Evolutionary conservation across 2,888 invertebrate species (phyloP).

Genomic region (Lasioglossum vierecki): DNA sequence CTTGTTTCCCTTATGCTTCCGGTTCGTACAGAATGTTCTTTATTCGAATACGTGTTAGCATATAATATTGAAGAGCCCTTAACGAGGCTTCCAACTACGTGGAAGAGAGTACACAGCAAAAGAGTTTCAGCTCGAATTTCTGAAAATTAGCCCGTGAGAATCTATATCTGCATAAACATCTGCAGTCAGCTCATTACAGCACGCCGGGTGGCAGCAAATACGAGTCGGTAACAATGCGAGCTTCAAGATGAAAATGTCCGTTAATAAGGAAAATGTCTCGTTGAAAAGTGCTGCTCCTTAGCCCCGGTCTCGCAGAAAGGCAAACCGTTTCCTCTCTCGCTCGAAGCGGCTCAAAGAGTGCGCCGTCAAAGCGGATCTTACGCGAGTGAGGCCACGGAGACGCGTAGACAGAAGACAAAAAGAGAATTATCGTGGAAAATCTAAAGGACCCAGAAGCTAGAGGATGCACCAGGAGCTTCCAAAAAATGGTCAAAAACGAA

Average conservation of each 20-base stretch:
- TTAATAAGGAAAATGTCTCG: neutral
- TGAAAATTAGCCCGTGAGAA: neutral
- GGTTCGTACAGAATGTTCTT: neutral
- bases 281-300: conserved; percentile 1
- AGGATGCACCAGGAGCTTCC: neutral
- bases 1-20: neutral
- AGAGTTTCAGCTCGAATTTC: neutral
- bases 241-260: conserved; percentile 11
- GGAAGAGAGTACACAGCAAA: too few species aligned
- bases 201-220: conserved; percentile 1
- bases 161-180: conserved; percentile 5
- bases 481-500: neutral
- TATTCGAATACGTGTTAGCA: neutral
- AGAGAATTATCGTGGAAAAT: neutral
- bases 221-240: conserved; percentile 2
- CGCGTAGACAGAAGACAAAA: conserved; percentile 1
- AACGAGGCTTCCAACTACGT: neutral
- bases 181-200: conserved; percentile 1
- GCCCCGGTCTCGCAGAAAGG: neutral
- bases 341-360: conserved; percentile 4
- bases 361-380: conserved; percentile 1
- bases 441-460: neutral
- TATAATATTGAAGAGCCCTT: neutral
- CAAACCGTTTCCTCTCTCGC: conserved; percentile 10
- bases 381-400: neutral